Evolutionary conservation across 2,113 vertebrate genomes (phyloP).

Genomic region (Bujurquina vittata): DNA sequence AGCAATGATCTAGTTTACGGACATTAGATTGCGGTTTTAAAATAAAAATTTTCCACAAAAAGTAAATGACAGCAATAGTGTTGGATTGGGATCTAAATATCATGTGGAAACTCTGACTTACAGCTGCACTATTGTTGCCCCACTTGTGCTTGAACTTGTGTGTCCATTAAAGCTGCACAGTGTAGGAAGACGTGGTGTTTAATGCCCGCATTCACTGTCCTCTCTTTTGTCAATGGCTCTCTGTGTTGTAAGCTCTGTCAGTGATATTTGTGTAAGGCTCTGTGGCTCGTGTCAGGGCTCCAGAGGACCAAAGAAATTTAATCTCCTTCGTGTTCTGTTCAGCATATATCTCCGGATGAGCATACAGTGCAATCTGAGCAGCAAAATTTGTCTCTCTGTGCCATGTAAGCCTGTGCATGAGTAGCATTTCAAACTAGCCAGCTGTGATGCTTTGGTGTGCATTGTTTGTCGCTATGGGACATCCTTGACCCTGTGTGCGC

Average conservation of each 20-base stretch:
- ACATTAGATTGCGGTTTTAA: not conserved
- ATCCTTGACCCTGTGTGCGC: constrained; percentile 30
- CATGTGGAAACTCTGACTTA: not conserved
- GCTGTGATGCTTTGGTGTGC: constrained; percentile 7
- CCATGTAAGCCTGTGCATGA: not conserved
- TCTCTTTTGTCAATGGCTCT: constrained; percentile 50
- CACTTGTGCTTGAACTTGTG: constrained; percentile 3
- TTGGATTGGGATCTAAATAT: not conserved
- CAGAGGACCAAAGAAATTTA: constrained; percentile 60
- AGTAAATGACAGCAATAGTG: not conserved
- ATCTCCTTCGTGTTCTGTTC: constrained; percentile 65
- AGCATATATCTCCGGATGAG: constrained; percentile 40
- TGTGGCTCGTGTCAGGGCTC: constrained; percentile 38
- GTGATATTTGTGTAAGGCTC: constrained; percentile 60
- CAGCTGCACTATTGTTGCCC: not conserved
- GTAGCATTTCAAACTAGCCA: constrained; percentile 38
- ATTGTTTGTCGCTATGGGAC: not conserved
- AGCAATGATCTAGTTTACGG: not conserved
- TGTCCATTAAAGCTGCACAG: constrained; percentile 12
- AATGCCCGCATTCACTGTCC: constrained; percentile 41
- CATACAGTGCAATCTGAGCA: constrained; percentile 37
- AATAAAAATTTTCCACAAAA: not conserved
- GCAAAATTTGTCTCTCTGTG: constrained; percentile 25
- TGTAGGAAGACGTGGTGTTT: constrained; percentile 44
- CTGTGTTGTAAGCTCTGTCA: constrained; percentile 45